These are phyloP conservation scores for Acanthopagrus latus DNA, from an alignment of 2,797 vertebrate species.

Conservation along the genomic window DNA sequence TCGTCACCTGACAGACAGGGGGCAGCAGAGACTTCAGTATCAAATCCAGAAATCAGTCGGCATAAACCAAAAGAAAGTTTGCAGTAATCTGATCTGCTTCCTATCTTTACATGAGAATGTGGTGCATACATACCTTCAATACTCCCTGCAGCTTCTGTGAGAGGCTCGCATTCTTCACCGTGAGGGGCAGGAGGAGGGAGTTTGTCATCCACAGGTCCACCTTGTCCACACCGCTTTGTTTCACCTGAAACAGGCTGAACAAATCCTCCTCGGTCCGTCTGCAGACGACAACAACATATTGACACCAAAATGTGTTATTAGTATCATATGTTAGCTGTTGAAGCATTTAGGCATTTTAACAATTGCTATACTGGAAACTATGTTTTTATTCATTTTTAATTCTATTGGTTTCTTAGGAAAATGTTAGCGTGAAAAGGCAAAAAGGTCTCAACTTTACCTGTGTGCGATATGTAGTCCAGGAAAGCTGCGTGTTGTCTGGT, in stretches of 20 bases:
- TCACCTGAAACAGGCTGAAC: conserved; percentile 87
- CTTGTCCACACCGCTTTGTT: conserved; percentile 84
- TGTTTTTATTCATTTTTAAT: background rate
- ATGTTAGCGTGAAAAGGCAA: background rate
- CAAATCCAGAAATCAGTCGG: conserved; percentile 4
- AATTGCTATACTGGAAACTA: background rate
- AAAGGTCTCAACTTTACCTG: conserved; percentile 81
- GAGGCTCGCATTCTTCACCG: conserved; percentile 88
- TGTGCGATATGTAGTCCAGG: conserved; percentile 85
- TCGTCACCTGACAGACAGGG: conserved; percentile 86
- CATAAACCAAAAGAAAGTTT: background rate
- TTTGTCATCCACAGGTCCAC: conserved; percentile 94
- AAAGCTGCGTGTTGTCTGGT: conserved; percentile 85
- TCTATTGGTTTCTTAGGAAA: background rate
- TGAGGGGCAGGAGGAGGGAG: conserved; percentile 85
- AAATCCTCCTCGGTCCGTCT: conserved; percentile 77
- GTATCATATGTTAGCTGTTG: too few relatives aligned
- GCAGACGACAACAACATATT: conserved; percentile 6
- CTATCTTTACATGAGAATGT: background rate
- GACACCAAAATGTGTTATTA: background rate
- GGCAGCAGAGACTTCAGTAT: conserved; percentile 49
- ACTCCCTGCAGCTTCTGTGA: conserved; percentile 84
- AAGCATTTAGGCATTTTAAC: background rate
- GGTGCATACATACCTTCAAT: conserved; percentile 86
- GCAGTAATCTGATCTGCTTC: background rate